These are phyloP conservation scores for Eptesicus fuscus DNA, from an alignment of 2,113 vertebrate genomes.

Conservation along the genomic window DNA sequence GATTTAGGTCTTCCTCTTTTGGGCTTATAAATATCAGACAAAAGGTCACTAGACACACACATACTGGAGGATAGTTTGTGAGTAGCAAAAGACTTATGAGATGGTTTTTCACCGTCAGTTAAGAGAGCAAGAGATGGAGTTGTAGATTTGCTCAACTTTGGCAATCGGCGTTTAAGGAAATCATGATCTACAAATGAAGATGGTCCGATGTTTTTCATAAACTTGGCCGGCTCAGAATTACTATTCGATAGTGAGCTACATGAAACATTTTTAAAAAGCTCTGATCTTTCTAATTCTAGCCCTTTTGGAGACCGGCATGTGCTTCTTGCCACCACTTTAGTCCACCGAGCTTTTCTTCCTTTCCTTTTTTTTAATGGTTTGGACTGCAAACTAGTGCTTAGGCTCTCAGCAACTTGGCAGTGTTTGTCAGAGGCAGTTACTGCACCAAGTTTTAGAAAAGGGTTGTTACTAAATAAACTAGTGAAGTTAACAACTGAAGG, in stretches of 20 bases:
- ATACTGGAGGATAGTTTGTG: constrained; percentile 79
- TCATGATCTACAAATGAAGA: constrained; percentile 80
- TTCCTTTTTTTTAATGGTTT: constrained; percentile 93
- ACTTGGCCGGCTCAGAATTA: constrained; percentile 79
- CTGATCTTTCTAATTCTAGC: constrained; percentile 81
- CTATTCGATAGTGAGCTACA: constrained; percentile 75
- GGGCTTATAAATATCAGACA: constrained; percentile 82
- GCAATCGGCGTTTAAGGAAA: constrained; percentile 82
- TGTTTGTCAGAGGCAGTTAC: constrained; percentile 81
- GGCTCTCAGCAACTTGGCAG: constrained; percentile 79
- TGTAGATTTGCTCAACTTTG: constrained; percentile 80
- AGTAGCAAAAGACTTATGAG: constrained; percentile 79
- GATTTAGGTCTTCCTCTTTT: constrained; percentile 93
- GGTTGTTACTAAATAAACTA: constrained; percentile 84
- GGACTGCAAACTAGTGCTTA: constrained; percentile 82
- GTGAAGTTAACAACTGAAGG: constrained; percentile 86
- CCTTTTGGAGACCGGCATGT: constrained; percentile 78
- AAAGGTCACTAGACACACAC: constrained; percentile 79
- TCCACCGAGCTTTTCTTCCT: constrained; percentile 92
- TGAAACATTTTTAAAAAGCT: constrained; percentile 83
- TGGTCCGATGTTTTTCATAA: constrained; percentile 78
- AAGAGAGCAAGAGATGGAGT: constrained; percentile 77
- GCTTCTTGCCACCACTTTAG: constrained; percentile 87
- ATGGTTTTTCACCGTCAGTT: constrained; percentile 77
- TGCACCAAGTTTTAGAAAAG: constrained; percentile 83